Evolutionary conservation across 2,797 vertebrate genomes (phyloP), one percentile per base, ranked within the genome.

Genomic region (Halcyon chelicuti): DNA sequence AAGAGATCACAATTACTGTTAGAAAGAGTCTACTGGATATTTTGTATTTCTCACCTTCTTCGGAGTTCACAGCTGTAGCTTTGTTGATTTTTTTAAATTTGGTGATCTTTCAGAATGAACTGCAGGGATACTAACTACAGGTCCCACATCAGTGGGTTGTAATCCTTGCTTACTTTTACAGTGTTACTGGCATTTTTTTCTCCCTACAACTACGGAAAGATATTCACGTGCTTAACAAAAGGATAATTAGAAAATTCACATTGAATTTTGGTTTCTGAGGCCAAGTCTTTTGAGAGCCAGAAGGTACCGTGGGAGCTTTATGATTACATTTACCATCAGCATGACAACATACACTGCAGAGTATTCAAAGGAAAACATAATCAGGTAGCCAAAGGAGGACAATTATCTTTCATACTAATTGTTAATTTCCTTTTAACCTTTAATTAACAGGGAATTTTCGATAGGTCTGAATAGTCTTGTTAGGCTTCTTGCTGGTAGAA

Each of bases 371-470:
- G 92, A 91, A 93, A 96, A 93, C 75, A 95, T 94, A 96, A 97
- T 97, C 96, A 95, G 90, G 87, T 97, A 97, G 94, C 96, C 97
- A 97, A 97, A 97, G 96, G 95, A 97, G 95, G 94, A 97, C 93
- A 96, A 97, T 98, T 97, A 97, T 96, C 95, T 97, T 97, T 97
- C 95, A 97, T 93, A 91, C 95, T 98, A 98, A 98, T 97, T 97
- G 97, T 96, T 93, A 97, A 97, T 86, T 97, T 92, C 74, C 94
- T 93, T 97, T 98, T 97, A 97, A 98, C 97, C 97, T 98, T 98
- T 98, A 97, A 98, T 98, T 98, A 98, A 88, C 92, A 97, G 77
- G 95, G 97, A 97, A 97, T 97, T 98, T 97, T 96, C 97, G 97
- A 91, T 97, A 83, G 86, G 72, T 86, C 76, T 92, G 90, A 95